These are phyloP conservation scores for Pandemis cinnamomeana DNA, from an alignment of 2,888 invertebrate species.

Conservation along the genomic window DNA sequence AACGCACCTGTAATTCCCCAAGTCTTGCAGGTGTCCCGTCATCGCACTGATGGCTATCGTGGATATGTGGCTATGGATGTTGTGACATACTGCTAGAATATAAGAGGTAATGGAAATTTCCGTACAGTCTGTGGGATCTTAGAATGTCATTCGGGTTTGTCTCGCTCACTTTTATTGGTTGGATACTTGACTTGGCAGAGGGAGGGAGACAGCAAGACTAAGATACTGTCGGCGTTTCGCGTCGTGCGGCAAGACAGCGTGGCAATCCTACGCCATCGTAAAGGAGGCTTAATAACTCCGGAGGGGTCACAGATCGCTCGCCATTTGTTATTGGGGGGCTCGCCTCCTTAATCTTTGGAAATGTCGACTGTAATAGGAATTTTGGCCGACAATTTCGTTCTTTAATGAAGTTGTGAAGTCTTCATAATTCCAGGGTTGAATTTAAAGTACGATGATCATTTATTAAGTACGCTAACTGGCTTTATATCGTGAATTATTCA, in stretches of 20 bases:
- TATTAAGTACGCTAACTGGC: conserved; percentile 64
- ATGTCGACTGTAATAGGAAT: conserved; percentile 57
- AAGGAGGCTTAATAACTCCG: conserved; percentile 58
- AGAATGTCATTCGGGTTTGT: too few relatives aligned
- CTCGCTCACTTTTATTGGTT: too few relatives aligned
- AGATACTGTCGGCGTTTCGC: background rate
- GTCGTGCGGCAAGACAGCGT: background rate
- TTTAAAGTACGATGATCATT: conserved; percentile 54
- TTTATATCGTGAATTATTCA: conserved; percentile 52
- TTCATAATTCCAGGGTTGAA: conserved; percentile 63
- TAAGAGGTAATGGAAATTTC: too few relatives aligned
- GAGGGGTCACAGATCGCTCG: conserved; percentile 61
- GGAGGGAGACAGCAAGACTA: background rate
- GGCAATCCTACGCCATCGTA: background rate
- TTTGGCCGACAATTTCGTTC: conserved; percentile 56
- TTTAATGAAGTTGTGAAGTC: conserved; percentile 73
- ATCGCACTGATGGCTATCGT: too few relatives aligned
- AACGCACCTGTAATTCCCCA: too few relatives aligned
- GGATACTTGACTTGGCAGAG: too few relatives aligned
- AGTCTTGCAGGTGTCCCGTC: too few relatives aligned
- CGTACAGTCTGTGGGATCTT: too few relatives aligned
- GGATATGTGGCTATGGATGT: too few relatives aligned
- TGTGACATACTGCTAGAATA: too few relatives aligned
- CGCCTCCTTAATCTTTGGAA: conserved; percentile 57
- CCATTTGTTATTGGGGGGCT: conserved; percentile 46